A percentile compares a stretch with the other conserved stretches of the same genome.
These are phyloP conservation scores for Unio delphinus DNA, from an alignment of 2,888 invertebrate genomes.

Conservation along the genomic window DNA sequence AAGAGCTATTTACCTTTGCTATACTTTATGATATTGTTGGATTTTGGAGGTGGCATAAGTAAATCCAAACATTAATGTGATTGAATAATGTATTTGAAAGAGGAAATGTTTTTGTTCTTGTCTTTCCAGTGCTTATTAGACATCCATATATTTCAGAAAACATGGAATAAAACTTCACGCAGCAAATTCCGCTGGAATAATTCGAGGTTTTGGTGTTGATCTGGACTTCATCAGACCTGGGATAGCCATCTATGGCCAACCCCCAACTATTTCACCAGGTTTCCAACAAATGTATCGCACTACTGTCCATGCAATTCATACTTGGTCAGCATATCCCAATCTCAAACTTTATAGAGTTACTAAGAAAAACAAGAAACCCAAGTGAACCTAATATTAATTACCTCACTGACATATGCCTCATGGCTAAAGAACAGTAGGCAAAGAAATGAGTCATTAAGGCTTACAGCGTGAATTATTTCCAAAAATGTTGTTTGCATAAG, in stretches of 20 bases:
- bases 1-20: background rate
- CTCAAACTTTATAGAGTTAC: too few relatives aligned
- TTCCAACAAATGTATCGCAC: too few relatives aligned
- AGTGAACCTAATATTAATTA: too few relatives aligned
- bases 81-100: background rate
- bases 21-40: background rate
- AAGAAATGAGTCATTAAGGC: too few relatives aligned
- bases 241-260: slow-evolving; percentile 51
- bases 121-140: background rate
- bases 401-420: too few relatives aligned
- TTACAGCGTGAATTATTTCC: too few relatives aligned
- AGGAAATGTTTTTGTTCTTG: background rate
- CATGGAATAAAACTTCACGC: slow-evolving; percentile 45
- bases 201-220: slow-evolving; percentile 46
- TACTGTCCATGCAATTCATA: too few relatives aligned
- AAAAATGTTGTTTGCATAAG: too few relatives aligned
- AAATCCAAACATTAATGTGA: background rate
- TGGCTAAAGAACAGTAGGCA: too few relatives aligned
- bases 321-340: too few relatives aligned
- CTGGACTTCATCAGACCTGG: slow-evolving; percentile 57
- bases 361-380: too few relatives aligned
- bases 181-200: slow-evolving; percentile 53
- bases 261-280: slow-evolving; percentile 35
- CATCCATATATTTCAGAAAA: slow-evolving; percentile 17
- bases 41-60: background rate